These are phyloP conservation scores for Lepetodrilus schrolli DNA, from an alignment of 2,888 invertebrate species.

Conservation along the genomic window DNA sequence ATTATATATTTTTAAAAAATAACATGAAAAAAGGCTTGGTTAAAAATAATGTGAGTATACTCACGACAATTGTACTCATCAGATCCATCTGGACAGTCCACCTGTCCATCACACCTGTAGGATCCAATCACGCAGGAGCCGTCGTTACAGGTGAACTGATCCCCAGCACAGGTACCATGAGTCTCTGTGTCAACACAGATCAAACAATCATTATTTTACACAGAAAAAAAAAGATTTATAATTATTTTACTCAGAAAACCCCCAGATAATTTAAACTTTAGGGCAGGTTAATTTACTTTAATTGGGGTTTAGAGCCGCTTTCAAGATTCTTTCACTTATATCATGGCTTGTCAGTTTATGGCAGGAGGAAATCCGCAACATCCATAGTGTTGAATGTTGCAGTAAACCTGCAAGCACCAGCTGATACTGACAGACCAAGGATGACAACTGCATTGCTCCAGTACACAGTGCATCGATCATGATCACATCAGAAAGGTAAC, in stretches of 20 bases:
- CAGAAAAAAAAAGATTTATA: not conserved
- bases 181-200: not conserved
- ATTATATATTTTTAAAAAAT: not conserved
- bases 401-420: too few relatives aligned
- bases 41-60: slow-evolving; percentile 39
- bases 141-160: slow-evolving; percentile 80
- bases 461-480: too few relatives aligned
- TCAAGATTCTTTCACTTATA: too few relatives aligned
- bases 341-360: too few relatives aligned
- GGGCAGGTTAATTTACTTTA: too few relatives aligned
- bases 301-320: too few relatives aligned
- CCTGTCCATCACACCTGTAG: slow-evolving; percentile 66
- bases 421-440: too few relatives aligned
- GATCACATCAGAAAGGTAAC: too few relatives aligned
- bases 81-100: slow-evolving; percentile 67
- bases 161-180: slow-evolving; percentile 77
- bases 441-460: too few relatives aligned
- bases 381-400: too few relatives aligned
- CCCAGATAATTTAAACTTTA: too few relatives aligned
- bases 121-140: slow-evolving; percentile 83
- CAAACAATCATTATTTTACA: not conserved
- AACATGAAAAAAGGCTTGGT: not conserved
- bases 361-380: too few relatives aligned
- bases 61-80: slow-evolving; percentile 69
- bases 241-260: not conserved